These are phyloP conservation scores for Forficula auricularia DNA, from an alignment of 1,140 invertebrate genomes.

Conservation along the genomic window DNA sequence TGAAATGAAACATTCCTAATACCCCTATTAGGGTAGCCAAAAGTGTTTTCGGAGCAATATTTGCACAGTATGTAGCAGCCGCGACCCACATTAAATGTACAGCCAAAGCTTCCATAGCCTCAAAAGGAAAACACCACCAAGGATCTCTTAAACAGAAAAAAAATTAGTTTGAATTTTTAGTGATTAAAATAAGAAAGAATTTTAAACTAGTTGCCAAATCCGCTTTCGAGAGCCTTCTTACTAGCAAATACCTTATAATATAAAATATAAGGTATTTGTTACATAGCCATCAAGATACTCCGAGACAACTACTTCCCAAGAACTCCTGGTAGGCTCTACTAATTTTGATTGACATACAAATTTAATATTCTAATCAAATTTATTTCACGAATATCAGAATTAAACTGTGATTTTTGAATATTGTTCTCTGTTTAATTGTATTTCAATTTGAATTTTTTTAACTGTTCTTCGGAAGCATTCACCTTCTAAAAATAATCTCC, in stretches of 20 bases:
- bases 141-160: slow-evolving; percentile 44
- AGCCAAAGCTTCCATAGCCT: slow-evolving; percentile 67
- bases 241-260: too few species aligned
- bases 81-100: slow-evolving; percentile 78
- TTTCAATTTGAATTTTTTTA: too few species aligned
- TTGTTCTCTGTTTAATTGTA: too few species aligned
- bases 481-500: too few species aligned
- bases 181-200: not conserved
- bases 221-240: too few species aligned
- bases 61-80: slow-evolving; percentile 65
- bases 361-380: too few species aligned
- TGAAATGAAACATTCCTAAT: slow-evolving; percentile 65
- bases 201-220: not conserved
- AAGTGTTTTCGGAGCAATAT: slow-evolving; percentile 58
- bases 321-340: too few species aligned
- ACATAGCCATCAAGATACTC: not conserved
- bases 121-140: slow-evolving; percentile 72
- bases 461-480: too few species aligned
- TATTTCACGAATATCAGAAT: too few species aligned
- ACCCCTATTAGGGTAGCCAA: slow-evolving; percentile 66
- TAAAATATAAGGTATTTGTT: slow-evolving; percentile 10
- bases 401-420: too few species aligned
- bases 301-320: too few species aligned
- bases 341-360: too few species aligned
- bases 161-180: not conserved